Percentiles rank a stretch among this genome's conserved stretches.
These are phyloP conservation scores for Ichneumon xanthorius DNA, from an alignment of 2,888 invertebrate species.

Conservation along the genomic window DNA sequence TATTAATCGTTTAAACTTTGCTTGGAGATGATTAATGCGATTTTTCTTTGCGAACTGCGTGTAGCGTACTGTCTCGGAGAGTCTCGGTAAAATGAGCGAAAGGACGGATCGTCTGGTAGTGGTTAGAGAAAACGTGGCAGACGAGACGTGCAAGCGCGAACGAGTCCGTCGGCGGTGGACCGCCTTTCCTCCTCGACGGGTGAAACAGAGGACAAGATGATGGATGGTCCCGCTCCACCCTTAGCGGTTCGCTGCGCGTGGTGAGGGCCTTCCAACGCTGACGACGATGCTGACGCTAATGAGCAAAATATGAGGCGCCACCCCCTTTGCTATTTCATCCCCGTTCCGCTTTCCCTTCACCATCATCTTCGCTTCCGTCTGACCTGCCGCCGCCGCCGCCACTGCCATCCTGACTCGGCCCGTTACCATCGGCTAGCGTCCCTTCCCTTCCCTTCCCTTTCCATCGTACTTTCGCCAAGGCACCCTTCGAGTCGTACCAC, in stretches of 20 bases:
- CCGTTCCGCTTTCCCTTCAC: constrained; percentile 66
- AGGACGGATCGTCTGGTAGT: constrained; percentile 35
- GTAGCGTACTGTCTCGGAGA: constrained; percentile 71
- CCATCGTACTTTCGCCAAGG: constrained; percentile 51
- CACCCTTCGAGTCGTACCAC: constrained; percentile 63
- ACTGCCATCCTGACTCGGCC: constrained; percentile 50
- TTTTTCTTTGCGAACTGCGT: constrained; percentile 73
- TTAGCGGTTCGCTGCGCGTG: constrained; percentile 75
- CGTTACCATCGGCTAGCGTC: constrained; percentile 54
- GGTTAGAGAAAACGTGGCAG: constrained; percentile 54
- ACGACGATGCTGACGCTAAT: constrained; percentile 84
- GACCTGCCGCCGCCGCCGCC: constrained; percentile 62
- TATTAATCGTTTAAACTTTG: constrained; percentile 57
- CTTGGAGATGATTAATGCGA: constrained; percentile 64
- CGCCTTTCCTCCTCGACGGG: constrained; percentile 66
- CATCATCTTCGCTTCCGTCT: constrained; percentile 67
- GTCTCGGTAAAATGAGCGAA: constrained; percentile 75
- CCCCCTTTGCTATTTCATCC: constrained; percentile 73
- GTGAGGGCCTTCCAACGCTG: constrained; percentile 82
- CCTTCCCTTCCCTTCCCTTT: constrained; percentile 27
- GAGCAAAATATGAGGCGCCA: constrained; percentile 85
- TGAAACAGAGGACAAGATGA: constrained; percentile 82
- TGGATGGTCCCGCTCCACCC: constrained; percentile 81
- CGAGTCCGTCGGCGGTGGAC: constrained; percentile 72
- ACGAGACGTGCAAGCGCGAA: constrained; percentile 61